Base-by-base conservation (phyloP, 1,140 invertebrate species). In the Macrocentrus cingulum region DNA sequence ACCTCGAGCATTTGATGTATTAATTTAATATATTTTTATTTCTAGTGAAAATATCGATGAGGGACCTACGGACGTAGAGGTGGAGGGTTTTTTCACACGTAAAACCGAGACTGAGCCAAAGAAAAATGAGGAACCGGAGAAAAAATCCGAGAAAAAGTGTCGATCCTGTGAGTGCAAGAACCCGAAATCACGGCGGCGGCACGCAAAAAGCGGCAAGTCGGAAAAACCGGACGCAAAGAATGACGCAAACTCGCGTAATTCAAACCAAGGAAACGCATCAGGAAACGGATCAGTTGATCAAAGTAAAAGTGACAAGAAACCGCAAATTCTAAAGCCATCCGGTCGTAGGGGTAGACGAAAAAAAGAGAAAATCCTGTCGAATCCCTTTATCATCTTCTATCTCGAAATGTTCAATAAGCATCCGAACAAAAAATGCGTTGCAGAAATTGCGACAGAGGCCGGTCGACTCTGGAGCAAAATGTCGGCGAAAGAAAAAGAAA, bases 321-420 rank as follows among this genome's bases (percentile, higher is more conserved):
- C 51, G 48, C 39, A 44, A 11, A 32, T 8, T 15, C 8, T n/a
- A 2, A 49, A 44, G n/a, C 68, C 62, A n/a, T 20, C 19, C 1
- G 29, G 44, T n/a, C 34, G 32, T 2, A 50, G 15, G 15, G 39
- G 32, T 25, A 37, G 4, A 46, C 7, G 23, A 52, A 62, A 23
- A 2, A 59, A 29, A 19, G 25, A 11, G 22, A 34, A 39, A 9
- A 1, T 51, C 2, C 68, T 66, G 11, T 6, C 29, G 1, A 75
- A 77, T 64, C 69, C 70, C 0, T 77, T 74, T 44, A 67, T 76
- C 9, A 66, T 70, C 1, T 76, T 71, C 52, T 77, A 68, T 23
- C 50, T 76, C 34, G 63, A 66, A 32, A 65, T 69, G 62, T 71
- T 67, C 23, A 67, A 34, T 16, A 63, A 66, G 9, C 53, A 37